These are phyloP conservation scores for Trachythela sp. DNA, from an alignment of 64 coral and sea anemone genomes.

Conservation along the genomic window DNA sequence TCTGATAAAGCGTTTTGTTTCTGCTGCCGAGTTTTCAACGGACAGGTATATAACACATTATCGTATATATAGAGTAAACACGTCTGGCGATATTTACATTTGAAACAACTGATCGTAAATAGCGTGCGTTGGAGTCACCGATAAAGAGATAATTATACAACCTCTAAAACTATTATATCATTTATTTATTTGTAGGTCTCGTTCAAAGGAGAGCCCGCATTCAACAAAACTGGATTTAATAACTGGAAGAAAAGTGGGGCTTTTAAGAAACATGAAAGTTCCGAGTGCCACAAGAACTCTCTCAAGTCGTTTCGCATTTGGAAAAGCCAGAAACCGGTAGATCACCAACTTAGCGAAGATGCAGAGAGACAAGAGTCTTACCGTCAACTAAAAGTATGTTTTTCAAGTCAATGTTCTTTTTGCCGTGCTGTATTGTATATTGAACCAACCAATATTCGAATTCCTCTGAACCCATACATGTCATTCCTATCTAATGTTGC, in stretches of 20 bases:
- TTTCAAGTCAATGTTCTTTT: too few species aligned
- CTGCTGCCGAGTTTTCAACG: not conserved
- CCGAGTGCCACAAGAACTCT: not conserved
- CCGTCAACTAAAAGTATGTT: not conserved
- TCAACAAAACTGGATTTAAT: not conserved
- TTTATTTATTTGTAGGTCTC: not conserved
- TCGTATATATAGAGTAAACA: too few species aligned
- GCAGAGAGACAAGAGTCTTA: slow-evolving; percentile 5
- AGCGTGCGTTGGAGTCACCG: not conserved
- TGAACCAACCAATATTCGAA: not conserved
- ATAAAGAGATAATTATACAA: not conserved
- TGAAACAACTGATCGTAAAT: too few species aligned
- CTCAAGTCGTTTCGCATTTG: not conserved
- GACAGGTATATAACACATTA: not conserved
- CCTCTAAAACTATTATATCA: not conserved
- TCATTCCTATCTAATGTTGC: not conserved
- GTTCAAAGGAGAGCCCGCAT: not conserved
- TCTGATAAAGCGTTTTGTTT: slow-evolving; percentile 5
- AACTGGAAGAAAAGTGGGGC: not conserved
- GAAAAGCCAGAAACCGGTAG: not conserved
- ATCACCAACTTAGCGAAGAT: slow-evolving; percentile 6
- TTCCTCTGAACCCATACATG: not conserved
- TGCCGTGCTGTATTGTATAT: not conserved
- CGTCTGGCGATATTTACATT: too few species aligned
- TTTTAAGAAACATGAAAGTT: not conserved